Conservation (phyloP, 92 coral and sea anemone genomes). For the Porites lobata region DNA sequence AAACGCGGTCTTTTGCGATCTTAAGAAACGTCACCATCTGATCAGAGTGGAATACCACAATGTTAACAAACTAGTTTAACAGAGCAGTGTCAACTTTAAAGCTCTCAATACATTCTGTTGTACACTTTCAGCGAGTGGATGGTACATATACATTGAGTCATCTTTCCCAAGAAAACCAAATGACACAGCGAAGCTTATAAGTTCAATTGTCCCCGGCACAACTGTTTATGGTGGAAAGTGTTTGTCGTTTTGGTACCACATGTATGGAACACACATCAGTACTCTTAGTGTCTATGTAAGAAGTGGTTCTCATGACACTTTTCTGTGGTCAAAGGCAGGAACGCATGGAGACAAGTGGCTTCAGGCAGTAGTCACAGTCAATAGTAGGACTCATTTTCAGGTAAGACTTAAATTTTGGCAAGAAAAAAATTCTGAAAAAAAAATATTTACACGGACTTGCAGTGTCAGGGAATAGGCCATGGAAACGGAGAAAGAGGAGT, state of each 20-base stretch:
- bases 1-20: too few relatives aligned
- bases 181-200: slow-evolving; percentile 69
- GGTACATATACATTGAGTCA: slow-evolving; percentile 82
- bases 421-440: too few relatives aligned
- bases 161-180: slow-evolving; percentile 75
- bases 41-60: too few relatives aligned
- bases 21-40: too few relatives aligned
- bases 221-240: too few relatives aligned
- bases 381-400: slow-evolving; percentile 82
- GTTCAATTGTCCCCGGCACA: too few relatives aligned
- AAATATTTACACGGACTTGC: too few relatives aligned
- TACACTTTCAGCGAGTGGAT: slow-evolving; percentile 55
- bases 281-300: slow-evolving; percentile 72
- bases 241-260: slow-evolving; percentile 89
- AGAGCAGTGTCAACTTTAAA: too few relatives aligned
- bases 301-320: slow-evolving; percentile 69
- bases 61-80: too few relatives aligned
- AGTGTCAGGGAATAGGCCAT: too few relatives aligned
- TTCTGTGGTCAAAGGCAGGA: slow-evolving; percentile 7
- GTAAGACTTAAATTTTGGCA: slow-evolving; percentile 22
- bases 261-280: slow-evolving; percentile 85
- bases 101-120: too few relatives aligned
- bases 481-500: too few relatives aligned
- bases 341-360: slow-evolving; percentile 87
- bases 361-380: slow-evolving; percentile 80